Evolutionary conservation across 2,888 invertebrate genomes (phyloP), one percentile per base, ranked within the genome.

Genomic region (Cerceris ruficornis): DNA sequence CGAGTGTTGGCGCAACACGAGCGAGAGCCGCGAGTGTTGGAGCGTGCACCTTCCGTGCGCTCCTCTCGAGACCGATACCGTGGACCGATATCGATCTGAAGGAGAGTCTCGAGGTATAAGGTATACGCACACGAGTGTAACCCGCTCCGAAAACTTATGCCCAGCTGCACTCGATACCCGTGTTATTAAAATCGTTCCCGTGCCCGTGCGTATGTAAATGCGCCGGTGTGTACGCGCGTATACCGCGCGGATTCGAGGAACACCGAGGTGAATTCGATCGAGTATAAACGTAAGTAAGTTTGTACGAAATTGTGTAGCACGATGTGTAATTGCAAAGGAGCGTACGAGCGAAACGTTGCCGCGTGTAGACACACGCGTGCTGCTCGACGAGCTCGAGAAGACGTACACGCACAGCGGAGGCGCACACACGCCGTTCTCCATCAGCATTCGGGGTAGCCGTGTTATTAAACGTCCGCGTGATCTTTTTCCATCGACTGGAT

Each of bases 381-480:
- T 7, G 5, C 7, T 7, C 6, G 7, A 28, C 55, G 55, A 6
- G 14, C 17, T 55, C 17, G 60, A 61, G 59, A 64, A 74, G 64
- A 73, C 59, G 68, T 66, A 66, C 65, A 75, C 68, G 68, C 70
- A 46, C 60, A 61, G 55, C 49, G 49, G 61, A 64, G 54, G 62
- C 69, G 59, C 76, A 64, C 75, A 65, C 72, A 28, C 28, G 28
- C 61, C 70, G 69, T 55, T 54, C 77, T 72, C 82, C 82, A 77
- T 83, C 82, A 80, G 82, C 80, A 82, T 83, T 83, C 80, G 83
- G 28, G 28, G 82, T 80, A 73, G 72, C 81, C 80, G 82, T 84
- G 84, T 84, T 84, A 82, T 84, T 84, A 84, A 84, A 84, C 80
- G 84, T 84, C 80, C 76, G 82, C 69, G 83, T 78, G 80, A 84